Percentiles rank a stretch among this genome's conserved stretches.
Conservation (phyloP, 2,113 vertebrate species). For the Prochilodus magdalenae region DNA sequence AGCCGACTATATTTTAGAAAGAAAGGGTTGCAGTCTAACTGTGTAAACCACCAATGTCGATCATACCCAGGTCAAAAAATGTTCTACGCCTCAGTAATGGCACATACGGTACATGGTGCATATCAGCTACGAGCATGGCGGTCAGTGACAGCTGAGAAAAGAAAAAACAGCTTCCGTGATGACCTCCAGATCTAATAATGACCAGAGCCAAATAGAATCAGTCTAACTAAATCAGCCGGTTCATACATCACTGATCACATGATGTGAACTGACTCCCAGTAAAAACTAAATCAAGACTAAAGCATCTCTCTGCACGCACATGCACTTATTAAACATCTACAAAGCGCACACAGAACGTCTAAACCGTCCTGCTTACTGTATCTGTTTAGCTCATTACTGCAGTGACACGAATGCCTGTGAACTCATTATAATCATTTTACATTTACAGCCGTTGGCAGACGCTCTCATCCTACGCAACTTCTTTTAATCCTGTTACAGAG, state of each 20-base stretch:
- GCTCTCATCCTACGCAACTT: too few species aligned
- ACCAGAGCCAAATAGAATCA: constrained; percentile 38
- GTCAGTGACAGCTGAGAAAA: background rate
- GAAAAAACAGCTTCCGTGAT: background rate
- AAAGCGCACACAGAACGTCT: too few species aligned
- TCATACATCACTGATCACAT: constrained; percentile 26
- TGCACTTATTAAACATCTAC: too few species aligned
- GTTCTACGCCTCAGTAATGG: background rate
- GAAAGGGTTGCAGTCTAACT: background rate
- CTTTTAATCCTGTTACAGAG: too few species aligned
- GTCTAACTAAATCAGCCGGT: constrained; percentile 34
- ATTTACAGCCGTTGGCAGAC: too few species aligned
- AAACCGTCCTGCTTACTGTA: too few species aligned
- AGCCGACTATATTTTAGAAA: background rate
- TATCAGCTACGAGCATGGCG: background rate
- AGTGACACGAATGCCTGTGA: too few species aligned
- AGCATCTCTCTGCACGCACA: too few species aligned
- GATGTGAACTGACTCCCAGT: background rate
- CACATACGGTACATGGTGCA: background rate
- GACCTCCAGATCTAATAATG: constrained; percentile 28
- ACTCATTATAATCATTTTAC: too few species aligned
- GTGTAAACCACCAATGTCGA: background rate
- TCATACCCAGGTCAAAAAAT: background rate
- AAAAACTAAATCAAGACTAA: too few species aligned
- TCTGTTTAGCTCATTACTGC: too few species aligned